Evolutionary conservation across 2,113 vertebrate genomes (phyloP).

Genomic region (Oxyura jamaicensis): DNA sequence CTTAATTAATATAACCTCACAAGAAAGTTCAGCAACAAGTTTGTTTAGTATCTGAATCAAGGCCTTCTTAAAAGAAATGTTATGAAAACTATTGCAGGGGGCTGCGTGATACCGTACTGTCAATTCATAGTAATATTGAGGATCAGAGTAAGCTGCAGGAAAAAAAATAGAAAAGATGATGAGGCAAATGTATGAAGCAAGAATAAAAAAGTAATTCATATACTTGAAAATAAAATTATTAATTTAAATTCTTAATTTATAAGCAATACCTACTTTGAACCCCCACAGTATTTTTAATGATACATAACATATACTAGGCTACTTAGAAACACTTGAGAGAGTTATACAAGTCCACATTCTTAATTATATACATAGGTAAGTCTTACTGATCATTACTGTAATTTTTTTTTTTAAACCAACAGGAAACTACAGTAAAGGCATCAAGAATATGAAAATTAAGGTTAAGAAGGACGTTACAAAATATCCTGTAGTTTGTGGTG

Average conservation of each 20-base stretch:
- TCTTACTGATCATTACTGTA: not conserved
- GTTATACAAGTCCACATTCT: not conserved
- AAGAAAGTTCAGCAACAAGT: constrained; percentile 55
- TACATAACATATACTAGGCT: not conserved
- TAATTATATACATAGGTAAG: not conserved
- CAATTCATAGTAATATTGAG: constrained; percentile 54
- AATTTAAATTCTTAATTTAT: not conserved
- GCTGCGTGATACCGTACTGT: constrained; percentile 53
- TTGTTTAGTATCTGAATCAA: constrained; percentile 60
- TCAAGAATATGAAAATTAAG: not conserved
- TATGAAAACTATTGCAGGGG: constrained; percentile 53
- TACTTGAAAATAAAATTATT: not conserved
- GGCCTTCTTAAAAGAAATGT: constrained; percentile 60
- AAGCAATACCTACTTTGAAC: not conserved
- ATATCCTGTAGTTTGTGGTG: not conserved
- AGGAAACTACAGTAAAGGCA: not conserved
- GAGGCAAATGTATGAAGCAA: not conserved
- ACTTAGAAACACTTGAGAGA: not conserved
- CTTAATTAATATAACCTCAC: constrained; percentile 55
- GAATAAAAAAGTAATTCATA: not conserved
- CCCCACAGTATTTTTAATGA: not conserved
- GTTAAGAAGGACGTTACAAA: not conserved
- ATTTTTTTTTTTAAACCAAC: not conserved
- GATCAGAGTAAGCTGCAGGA: constrained; percentile 52
- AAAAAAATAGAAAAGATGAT: not conserved